phyloP scores from a whole-genome alignment of 2,888 invertebrate genomes.

The Campaea margaritaria region DNA sequence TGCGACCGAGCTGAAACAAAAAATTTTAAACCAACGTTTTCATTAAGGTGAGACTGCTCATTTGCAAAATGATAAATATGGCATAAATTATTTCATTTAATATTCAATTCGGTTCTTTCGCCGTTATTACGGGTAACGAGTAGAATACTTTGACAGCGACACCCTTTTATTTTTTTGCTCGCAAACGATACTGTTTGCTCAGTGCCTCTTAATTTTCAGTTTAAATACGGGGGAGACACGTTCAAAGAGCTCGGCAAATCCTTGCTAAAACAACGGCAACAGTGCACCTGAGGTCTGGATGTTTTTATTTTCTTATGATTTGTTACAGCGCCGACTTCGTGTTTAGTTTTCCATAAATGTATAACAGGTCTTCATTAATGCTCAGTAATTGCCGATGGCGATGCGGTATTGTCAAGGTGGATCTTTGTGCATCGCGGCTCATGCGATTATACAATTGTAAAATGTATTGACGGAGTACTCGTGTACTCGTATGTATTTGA shows the following conservation, averaged over 20 bases:
- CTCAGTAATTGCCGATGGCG: no score
- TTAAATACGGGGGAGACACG: slow-evolving; percentile 76
- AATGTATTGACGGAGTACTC: no score
- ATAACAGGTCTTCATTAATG: no score
- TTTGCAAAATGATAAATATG: slow-evolving; percentile 86
- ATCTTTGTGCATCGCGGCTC: no score
- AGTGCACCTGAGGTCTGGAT: slow-evolving; percentile 62
- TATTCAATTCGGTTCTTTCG: slow-evolving; percentile 85
- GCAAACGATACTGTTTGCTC: slow-evolving; percentile 79
- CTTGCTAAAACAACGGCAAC: slow-evolving; percentile 41
- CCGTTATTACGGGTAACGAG: slow-evolving; percentile 72
- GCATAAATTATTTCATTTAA: slow-evolving; percentile 86
- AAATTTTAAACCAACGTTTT: slow-evolving; percentile 72
- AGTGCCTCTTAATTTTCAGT: slow-evolving; percentile 79
- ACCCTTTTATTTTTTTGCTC: slow-evolving; percentile 72
- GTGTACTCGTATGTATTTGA: no score
- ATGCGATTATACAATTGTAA: no score
- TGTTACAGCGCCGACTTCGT: slow-evolving; percentile 1
- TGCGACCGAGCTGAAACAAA: slow-evolving; percentile 43
- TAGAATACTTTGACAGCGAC: slow-evolving; percentile 71
- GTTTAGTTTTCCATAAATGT: no score
- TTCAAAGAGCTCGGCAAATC: slow-evolving; percentile 74
- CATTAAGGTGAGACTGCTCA: slow-evolving; percentile 84
- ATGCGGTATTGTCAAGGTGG: no score
- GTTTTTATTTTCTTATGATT: slow-evolving; percentile 16